Evolutionary conservation across 2,797 vertebrate species (phyloP), one percentile per base, ranked within the genome.

Genomic region (Gephyroberyx darwinii): DNA sequence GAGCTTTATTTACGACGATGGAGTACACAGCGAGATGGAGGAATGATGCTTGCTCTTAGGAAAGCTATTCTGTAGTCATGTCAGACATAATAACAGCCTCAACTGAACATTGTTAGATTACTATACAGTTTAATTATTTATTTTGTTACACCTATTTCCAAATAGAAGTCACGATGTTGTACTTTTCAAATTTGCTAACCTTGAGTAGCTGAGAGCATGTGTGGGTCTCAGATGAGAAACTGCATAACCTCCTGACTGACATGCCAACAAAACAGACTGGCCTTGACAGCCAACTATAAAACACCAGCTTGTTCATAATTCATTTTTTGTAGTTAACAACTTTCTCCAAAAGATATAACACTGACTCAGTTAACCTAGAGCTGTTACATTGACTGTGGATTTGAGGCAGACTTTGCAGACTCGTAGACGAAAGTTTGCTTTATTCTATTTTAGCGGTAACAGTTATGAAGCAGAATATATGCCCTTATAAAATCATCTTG

Each of bases 171-270:
- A 48, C 37, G 30, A 26, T 63, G 52, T 33, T 52, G 56, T 8
- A 22, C 37, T 30, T 22, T 43, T 35, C 19, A 65, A 45, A 43
- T 6, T 48, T 26, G 2, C 30, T 47, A 54, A 58, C 53, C 43
- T 50, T 64, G 52, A 20, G n/a, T 35, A 14, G 6, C 22, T 7
- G n/a, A 62, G 37, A 19, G 39, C 22, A 16, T 43, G 41, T 33
- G 16, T 72, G 52, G n/a, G 50, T 35, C 39, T 71, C 16, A 20
- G 30, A 54, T 48, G 61, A 41, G 33, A 39, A 19, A 20, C 35
- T 51, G 47, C 30, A 14, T 30, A 51, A 19, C 30, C 20, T 65
- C 30, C 35, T 51, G 61, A 19, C 52, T 50, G 17, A 54, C n/a
- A 26, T 17, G n/a, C 37, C 17, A 17, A 55, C 19, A 55, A 66